Evolutionary conservation across 1,140 invertebrate genomes (phyloP), one percentile per base, ranked within the genome.

Genomic region (Aphidius ervi): DNA sequence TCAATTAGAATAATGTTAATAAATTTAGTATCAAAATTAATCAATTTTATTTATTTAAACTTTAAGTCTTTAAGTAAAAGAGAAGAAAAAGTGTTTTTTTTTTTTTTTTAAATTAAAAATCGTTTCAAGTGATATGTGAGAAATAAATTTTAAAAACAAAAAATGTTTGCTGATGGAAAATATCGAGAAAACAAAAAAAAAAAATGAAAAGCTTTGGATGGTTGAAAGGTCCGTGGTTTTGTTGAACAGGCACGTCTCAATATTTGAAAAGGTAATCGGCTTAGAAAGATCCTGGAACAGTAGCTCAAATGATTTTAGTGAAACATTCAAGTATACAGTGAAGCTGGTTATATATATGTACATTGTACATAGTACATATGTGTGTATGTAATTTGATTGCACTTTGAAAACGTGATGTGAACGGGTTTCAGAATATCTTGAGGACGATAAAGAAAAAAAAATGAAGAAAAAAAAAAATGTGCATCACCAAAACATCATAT

Each of bases 181-280:
- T 31, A 31, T 31, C 4, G 23, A 48, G 46, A 6, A n/a, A 16
- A 48, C 9, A 48, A 48, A 48, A 48, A 20, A 48, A 3, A 16
- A 16, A 6, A 23, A 3, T 48, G 6, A 9, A 48, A 48, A 48
- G 10, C 23, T 31, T 4, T 3, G 2, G 23, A 31, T 31, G 4
- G 23, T 31, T 31, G 8, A 48, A 31, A 45, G 58, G 47, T 62
- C 55, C 55, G 47, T 47, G 60, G 55, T 57, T 62, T 62, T 50
- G 60, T 62, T 48, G 55, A 57, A 62, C 48, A 49, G 62, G 65
- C 70, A 64, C 66, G 73, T 75, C 73, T 73, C 68, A 73, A 76
- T 76, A 75, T 76, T 76, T 76, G 68, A 74, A 67, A 71, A 72
- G 68, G 69, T 75, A 75, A 77, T 77, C 75, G 74, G 74, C 70